Conservation (phyloP, 2,888 invertebrate genomes). For the Dilophus febrilis region DNA sequence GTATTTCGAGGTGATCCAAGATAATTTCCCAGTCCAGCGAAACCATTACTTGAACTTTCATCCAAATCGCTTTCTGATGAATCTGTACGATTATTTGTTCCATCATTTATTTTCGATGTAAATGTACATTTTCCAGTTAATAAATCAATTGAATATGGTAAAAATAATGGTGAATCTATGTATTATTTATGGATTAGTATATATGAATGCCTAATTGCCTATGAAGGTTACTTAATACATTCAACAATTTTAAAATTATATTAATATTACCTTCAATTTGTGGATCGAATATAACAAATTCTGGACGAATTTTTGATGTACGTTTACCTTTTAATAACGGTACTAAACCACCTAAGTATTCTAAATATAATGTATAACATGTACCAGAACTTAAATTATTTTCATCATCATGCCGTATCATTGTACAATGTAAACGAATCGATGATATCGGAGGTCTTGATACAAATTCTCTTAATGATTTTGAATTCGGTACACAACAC, state of each 20-base stretch:
- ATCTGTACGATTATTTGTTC: conserved; percentile 36
- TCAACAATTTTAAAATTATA: no score
- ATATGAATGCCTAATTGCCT: no score
- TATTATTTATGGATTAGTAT: conserved; percentile 5
- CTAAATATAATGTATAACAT: conserved; percentile 78
- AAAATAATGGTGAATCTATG: conserved; percentile 20
- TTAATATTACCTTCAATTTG: conserved; percentile 65
- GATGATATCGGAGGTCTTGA: conserved; percentile 73
- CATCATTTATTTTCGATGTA: conserved; percentile 33
- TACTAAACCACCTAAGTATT: conserved; percentile 90
- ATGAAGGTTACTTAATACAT: neutral
- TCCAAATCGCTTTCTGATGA: conserved; percentile 50
- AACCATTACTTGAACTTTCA: conserved; percentile 43
- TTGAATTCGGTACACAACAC: conserved; percentile 88
- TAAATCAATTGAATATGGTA: conserved; percentile 31
- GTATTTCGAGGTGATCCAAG: conserved; percentile 9
- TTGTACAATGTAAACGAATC: conserved; percentile 89
- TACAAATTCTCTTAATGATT: conserved; percentile 79
- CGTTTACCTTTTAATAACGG: conserved; percentile 89
- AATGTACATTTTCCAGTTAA: conserved; percentile 34
- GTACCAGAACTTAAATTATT: conserved; percentile 49
- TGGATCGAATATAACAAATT: conserved; percentile 94
- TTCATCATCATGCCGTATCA: conserved; percentile 84
- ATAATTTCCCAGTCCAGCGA: no score
- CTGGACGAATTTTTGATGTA: conserved; percentile 91